A percentile compares a stretch with the other conserved stretches of the same genome.
phyloP scores from a whole-genome alignment of 1,140 invertebrate species.

The Hypothenemus hampei region DNA sequence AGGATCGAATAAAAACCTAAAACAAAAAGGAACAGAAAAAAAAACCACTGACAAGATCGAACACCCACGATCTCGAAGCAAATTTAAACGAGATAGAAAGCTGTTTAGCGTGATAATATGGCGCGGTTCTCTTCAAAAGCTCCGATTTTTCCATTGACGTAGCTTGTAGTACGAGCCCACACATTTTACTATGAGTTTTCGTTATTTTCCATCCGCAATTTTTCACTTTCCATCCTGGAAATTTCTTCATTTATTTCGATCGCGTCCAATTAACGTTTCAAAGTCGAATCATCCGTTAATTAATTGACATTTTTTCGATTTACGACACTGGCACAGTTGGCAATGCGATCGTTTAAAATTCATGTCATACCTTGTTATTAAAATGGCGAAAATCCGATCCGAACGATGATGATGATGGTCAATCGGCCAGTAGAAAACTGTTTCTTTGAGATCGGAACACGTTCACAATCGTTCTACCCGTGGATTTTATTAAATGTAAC shows the following conservation, averaged over 20 bases:
- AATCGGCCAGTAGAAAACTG: slow-evolving; percentile 18
- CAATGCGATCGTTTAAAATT: slow-evolving; percentile 11
- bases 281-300: background rate
- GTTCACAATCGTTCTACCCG: no score
- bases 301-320: background rate
- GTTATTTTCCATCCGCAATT: background rate
- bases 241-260: background rate
- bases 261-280: background rate
- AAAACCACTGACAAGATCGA: slow-evolving; percentile 19
- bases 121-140: slow-evolving; percentile 15
- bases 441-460: no score
- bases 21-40: background rate
- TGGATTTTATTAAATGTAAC: no score
- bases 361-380: slow-evolving; percentile 16
- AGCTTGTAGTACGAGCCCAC: no score
- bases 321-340: slow-evolving; percentile 11
- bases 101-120: slow-evolving; percentile 16
- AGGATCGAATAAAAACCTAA: no score
- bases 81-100: slow-evolving; percentile 24
- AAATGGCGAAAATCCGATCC: slow-evolving; percentile 8
- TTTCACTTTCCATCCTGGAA: background rate
- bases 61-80: slow-evolving; percentile 22
- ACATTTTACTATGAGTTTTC: no score
- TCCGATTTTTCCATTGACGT: slow-evolving; percentile 19
- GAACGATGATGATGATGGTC: slow-evolving; percentile 9